Percentiles rank a stretch among this genome's conserved stretches.
Evolutionary conservation across 2,888 invertebrate species (phyloP).

Genomic region (Uropetala carovei): DNA sequence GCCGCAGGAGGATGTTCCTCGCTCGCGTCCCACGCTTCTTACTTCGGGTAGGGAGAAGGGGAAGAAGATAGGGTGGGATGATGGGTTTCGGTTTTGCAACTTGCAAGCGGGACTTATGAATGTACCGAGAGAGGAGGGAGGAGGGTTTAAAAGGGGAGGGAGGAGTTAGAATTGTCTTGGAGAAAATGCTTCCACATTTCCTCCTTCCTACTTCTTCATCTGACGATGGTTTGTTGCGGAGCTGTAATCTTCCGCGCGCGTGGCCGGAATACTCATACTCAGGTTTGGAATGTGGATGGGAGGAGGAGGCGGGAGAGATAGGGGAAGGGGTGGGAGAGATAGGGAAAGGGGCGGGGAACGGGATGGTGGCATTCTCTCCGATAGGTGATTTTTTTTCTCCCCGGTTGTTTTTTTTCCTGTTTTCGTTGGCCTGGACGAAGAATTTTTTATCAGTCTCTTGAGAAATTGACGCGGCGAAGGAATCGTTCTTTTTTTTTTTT

Average conservation of each 20-base stretch:
- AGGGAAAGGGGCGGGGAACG: neutral
- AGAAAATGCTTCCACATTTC: neutral
- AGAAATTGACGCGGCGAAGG: neutral
- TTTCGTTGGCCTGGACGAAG: neutral
- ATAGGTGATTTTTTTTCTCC: neutral
- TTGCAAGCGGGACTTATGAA: constrained; percentile 10
- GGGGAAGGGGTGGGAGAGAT: neutral
- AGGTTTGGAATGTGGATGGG: neutral
- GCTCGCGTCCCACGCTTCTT: neutral
- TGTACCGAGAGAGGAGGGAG: neutral
- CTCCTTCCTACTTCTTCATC: neutral
- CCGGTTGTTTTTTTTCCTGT: neutral
- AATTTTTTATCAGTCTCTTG: constrained; percentile 1
- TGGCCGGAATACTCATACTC: constrained; percentile 28
- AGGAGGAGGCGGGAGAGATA: too few relatives aligned
- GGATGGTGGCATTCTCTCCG: neutral
- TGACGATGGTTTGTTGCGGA: neutral
- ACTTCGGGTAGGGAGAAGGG: neutral
- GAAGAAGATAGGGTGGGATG: neutral
- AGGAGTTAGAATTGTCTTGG: neutral
- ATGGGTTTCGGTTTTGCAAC: constrained; percentile 17
- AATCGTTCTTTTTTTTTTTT: neutral
- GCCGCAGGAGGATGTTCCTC: neutral
- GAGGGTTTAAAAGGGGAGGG: too few relatives aligned
- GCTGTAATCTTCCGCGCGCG: constrained; percentile 24